Base-by-base conservation (phyloP, 2,888 invertebrate genomes). In the Odontocolon sp. region DNA sequence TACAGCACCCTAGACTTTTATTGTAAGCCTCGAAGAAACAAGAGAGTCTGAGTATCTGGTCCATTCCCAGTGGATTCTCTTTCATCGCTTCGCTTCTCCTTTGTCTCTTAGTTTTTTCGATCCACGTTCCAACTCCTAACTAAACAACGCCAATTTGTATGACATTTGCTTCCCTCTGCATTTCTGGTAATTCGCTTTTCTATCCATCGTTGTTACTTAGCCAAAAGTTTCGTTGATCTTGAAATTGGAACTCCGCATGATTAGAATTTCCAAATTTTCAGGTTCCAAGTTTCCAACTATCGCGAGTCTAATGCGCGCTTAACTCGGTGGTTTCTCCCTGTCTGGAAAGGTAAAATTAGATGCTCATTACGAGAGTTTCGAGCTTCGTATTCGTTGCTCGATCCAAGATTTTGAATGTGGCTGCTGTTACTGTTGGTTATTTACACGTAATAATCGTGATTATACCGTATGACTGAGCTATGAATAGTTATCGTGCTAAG, bases 401-500 rank as follows among this genome's bases (percentile, higher is more conserved):
- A n/a, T n/a, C n/a, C n/a, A n/a, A n/a, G n/a, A n/a, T n/a, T n/a
- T n/a, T n/a, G n/a, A n/a, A 14, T 6, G 11, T 50, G 26, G 21
- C 33, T 45, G 50, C 5, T 31, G 50, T 54, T 59, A 64, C 69
- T 81, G 66, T n/a, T n/a, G n/a, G n/a, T n/a, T n/a, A n/a, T 79
- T 81, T 78, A 42, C 42, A 74, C 71, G 79, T 50, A 80, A 83
- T 82, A 82, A 85, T 84, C 77, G 80, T 80, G 73, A 82, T 83
- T 82, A 76, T 76, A 72, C 31, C 33, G 81, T 78, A 83, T 84
- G 82, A 76, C 78, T 72, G 57, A 63, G 75, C 78, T 80, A 83
- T 83, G 85, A 85, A 84, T 85, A 82, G 82, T 83, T 84, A 83
- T 81, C 73, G 81, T 76, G 67, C 57, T 38, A 61, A 47, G 63